Percentiles rank a stretch among this genome's conserved stretches.
Conservation (phyloP, 2,888 invertebrate genomes). For the Caenorhabditis sp. region DNA sequence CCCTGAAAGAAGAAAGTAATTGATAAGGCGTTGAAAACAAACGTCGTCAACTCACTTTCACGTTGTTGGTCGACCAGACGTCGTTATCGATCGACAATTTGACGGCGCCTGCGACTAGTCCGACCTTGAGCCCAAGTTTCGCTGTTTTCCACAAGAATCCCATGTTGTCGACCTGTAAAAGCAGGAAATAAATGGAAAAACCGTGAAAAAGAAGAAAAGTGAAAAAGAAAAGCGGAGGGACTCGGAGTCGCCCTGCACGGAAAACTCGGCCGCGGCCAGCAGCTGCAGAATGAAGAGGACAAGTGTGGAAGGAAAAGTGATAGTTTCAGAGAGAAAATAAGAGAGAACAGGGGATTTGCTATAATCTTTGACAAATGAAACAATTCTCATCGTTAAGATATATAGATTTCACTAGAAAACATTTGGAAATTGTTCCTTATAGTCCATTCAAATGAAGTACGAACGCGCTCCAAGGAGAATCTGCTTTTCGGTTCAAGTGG, state of each 20-base stretch:
- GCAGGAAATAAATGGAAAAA: background rate
- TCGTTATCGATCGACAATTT: constrained; percentile 80
- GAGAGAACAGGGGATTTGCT: too few relatives aligned
- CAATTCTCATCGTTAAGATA: too few relatives aligned
- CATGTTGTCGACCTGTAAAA: constrained; percentile 37
- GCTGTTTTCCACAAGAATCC: constrained; percentile 64
- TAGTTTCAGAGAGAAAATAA: too few relatives aligned
- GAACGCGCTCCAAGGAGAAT: too few relatives aligned
- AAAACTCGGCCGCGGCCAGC: constrained; percentile 16
- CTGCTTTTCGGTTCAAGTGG: too few relatives aligned
- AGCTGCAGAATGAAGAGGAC: too few relatives aligned
- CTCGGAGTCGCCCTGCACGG: constrained; percentile 28
- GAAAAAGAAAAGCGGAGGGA: background rate
- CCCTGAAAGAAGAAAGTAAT: constrained; percentile 67
- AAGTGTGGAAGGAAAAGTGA: too few relatives aligned
- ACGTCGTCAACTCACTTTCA: constrained; percentile 56
- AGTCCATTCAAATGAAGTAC: too few relatives aligned
- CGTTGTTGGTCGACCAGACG: constrained; percentile 78
- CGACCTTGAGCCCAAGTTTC: constrained; percentile 76
- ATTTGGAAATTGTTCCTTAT: too few relatives aligned
- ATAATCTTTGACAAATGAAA: too few relatives aligned
- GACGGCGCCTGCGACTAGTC: constrained; percentile 78
- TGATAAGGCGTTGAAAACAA: background rate
- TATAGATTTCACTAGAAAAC: too few relatives aligned
- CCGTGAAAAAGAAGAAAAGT: background rate